phyloP scores from a whole-genome alignment of 2,113 vertebrate genomes.

The Trichechus manatus region DNA sequence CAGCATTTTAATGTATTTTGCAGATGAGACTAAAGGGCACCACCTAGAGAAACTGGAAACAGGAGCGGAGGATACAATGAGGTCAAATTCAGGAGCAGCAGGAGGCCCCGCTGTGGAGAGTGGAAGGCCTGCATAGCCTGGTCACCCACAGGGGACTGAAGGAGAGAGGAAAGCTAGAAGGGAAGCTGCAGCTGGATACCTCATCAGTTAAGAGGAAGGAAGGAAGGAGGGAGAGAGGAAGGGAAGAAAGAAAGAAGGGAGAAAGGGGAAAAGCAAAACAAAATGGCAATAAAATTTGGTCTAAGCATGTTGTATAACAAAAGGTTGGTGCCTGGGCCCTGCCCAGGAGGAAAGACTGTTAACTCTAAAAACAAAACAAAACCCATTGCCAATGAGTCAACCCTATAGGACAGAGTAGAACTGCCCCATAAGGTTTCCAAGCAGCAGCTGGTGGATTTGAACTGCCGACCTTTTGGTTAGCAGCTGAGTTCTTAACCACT shows the following conservation, averaged over 20 bases:
- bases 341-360: neutral
- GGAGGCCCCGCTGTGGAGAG: neutral
- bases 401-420: too few species aligned
- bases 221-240: neutral
- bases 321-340: neutral
- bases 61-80: slow-evolving; percentile 59
- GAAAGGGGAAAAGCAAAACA: neutral
- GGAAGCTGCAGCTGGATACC: slow-evolving; percentile 27
- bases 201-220: neutral
- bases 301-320: neutral
- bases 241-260: neutral
- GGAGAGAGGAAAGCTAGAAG: neutral
- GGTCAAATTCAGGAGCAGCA: slow-evolving; percentile 28
- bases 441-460: too few species aligned
- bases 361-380: too few species aligned
- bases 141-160: neutral
- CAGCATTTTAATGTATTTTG: slow-evolving; percentile 15
- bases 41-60: slow-evolving; percentile 54
- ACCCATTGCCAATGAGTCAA: too few species aligned
- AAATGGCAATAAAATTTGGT: neutral
- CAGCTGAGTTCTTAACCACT: too few species aligned
- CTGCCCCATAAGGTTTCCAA: too few species aligned
- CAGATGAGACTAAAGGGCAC: slow-evolving; percentile 38
- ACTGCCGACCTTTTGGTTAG: too few species aligned
- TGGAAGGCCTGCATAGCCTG: neutral